These are phyloP conservation scores for Hyperoplus lanceolatus DNA, from an alignment of 2,797 vertebrate genomes.

Conservation along the genomic window DNA sequence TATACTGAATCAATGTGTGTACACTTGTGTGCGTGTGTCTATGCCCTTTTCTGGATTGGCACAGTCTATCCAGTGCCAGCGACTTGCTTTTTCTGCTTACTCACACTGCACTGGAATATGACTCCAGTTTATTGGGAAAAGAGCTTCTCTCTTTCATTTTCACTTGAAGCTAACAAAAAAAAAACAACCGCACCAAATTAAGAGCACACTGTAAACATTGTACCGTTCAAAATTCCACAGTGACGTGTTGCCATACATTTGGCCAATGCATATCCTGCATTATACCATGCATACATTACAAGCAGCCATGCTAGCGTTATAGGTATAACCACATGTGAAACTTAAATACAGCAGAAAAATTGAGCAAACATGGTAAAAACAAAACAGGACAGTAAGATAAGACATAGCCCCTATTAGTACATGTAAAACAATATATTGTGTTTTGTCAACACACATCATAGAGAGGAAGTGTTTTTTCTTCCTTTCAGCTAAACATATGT, in stretches of 20 bases:
- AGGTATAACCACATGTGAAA: not conserved
- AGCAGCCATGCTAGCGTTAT: not conserved
- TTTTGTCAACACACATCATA: conserved; percentile 49
- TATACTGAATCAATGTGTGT: not conserved
- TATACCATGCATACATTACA: not conserved
- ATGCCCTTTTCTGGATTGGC: not conserved
- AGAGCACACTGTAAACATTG: not conserved
- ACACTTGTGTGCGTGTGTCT: not conserved
- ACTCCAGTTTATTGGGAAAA: conserved; percentile 3
- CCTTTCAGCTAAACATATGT: conserved; percentile 10
- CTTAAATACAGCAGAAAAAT: conserved; percentile 1
- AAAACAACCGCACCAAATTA: not conserved
- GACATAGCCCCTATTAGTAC: conserved; percentile 10
- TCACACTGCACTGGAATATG: conserved; percentile 7
- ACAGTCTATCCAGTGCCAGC: not conserved
- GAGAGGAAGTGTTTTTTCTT: conserved; percentile 27
- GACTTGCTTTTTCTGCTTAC: not conserved
- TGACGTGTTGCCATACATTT: not conserved
- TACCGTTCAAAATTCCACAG: not conserved
- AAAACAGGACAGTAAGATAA: conserved; percentile 3
- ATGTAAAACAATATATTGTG: not conserved
- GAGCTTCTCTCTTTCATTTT: not conserved
- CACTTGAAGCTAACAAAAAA: not conserved
- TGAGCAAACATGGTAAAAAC: not conserved
- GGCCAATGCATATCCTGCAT: not conserved